Percentiles rank a stretch among this genome's conserved stretches.
Conservation (phyloP, 2,888 invertebrate genomes). For the Tinea pellionella region DNA sequence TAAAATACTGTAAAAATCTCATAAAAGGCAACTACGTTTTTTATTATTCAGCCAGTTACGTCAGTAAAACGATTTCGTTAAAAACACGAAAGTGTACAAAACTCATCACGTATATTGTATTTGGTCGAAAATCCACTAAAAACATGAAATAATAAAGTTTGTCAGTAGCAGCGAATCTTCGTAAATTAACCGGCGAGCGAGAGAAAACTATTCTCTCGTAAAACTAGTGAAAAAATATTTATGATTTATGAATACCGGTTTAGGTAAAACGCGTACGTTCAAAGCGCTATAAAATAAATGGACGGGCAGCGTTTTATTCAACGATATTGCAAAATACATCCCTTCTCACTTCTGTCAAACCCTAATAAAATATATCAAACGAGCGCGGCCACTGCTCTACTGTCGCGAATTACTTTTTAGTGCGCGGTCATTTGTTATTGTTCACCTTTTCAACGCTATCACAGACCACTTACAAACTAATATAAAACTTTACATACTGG, state of each 20-base stretch:
- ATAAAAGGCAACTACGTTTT: not conserved
- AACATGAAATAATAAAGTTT: slow-evolving; percentile 2
- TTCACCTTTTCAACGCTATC: not conserved
- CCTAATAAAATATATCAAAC: slow-evolving; percentile 28
- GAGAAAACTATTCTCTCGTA: not conserved
- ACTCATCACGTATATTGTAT: slow-evolving; percentile 3
- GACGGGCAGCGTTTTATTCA: slow-evolving; percentile 11
- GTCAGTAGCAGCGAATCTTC: not conserved
- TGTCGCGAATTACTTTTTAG: slow-evolving; percentile 11
- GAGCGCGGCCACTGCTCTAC: not conserved
- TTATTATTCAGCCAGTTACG: not conserved
- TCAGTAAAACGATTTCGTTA: not conserved
- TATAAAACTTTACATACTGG: too few relatives aligned
- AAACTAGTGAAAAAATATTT: slow-evolving; percentile 11
- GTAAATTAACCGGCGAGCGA: not conserved
- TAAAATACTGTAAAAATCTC: not conserved
- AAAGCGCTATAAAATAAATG: slow-evolving; percentile 26
- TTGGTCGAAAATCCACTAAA: not conserved
- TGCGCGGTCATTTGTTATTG: slow-evolving; percentile 12
- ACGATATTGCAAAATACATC: slow-evolving; percentile 21
- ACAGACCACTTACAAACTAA: not conserved
- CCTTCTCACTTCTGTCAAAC: slow-evolving; percentile 30
- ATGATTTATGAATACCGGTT: slow-evolving; percentile 32
- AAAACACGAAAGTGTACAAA: not conserved
- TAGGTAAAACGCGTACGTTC: slow-evolving; percentile 27